These are phyloP conservation scores for Mormyrus iriodes DNA, from an alignment of 2,113 vertebrate genomes.

Conservation along the genomic window DNA sequence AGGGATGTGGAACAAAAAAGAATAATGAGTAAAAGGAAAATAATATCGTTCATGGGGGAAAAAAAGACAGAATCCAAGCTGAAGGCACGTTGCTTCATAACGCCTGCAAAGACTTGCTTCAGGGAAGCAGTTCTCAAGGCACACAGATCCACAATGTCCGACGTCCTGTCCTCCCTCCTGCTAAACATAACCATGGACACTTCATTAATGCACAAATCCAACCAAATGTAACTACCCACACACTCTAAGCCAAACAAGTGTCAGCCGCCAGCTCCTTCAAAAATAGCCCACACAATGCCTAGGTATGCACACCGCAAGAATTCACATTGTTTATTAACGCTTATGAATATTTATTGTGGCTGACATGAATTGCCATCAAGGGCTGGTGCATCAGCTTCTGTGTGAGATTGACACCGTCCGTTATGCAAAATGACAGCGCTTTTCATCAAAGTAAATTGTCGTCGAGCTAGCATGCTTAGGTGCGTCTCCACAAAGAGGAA, in stretches of 20 bases:
- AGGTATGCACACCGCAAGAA: neutral
- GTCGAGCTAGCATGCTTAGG: neutral
- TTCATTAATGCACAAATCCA: constrained; percentile 5
- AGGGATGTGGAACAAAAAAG: neutral
- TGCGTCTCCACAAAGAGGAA: neutral
- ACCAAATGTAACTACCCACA: constrained; percentile 1
- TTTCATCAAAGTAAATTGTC: neutral
- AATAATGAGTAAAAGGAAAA: neutral
- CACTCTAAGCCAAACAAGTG: neutral
- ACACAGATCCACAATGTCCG: neutral
- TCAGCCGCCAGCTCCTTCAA: neutral
- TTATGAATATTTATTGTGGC: neutral
- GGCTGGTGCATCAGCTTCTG: neutral
- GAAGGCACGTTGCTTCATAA: neutral
- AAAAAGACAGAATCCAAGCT: neutral
- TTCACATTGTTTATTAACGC: neutral
- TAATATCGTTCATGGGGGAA: neutral
- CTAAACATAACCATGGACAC: neutral
- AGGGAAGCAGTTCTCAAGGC: neutral
- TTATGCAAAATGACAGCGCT: neutral
- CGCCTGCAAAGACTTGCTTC: neutral
- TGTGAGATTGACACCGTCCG: neutral
- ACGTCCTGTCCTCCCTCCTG: neutral
- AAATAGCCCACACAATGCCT: neutral
- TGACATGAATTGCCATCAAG: neutral